Conservation (phyloP, 2,888 invertebrate genomes). For the Nephrocerus scutellatus region DNA sequence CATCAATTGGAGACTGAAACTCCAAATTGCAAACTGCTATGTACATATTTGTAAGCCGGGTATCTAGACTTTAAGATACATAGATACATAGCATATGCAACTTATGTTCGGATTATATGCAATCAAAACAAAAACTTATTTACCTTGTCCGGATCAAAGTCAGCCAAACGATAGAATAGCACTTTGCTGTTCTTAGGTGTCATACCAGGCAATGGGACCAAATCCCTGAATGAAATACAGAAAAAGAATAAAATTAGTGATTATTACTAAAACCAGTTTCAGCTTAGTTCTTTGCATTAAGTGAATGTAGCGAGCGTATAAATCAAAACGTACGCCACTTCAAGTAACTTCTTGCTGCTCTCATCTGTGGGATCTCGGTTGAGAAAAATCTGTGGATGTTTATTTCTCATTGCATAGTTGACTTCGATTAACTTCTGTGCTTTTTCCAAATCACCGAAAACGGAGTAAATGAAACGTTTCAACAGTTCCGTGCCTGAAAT, state of each 20-base stretch:
- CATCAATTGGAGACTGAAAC: too few relatives aligned
- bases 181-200: constrained; percentile 62
- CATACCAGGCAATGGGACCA: constrained; percentile 59
- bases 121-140: constrained; percentile 9
- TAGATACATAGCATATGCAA: too few relatives aligned
- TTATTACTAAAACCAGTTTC: not conserved
- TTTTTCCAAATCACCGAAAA: constrained; percentile 34
- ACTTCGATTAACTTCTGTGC: constrained; percentile 40
- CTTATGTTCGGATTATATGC: too few relatives aligned
- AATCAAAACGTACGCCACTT: constrained; percentile 37
- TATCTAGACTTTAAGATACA: too few relatives aligned
- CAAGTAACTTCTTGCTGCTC: constrained; percentile 35
- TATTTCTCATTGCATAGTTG: constrained; percentile 50
- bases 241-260: constrained; percentile 1
- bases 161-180: constrained; percentile 59
- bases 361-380: constrained; percentile 49
- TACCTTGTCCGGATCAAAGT: constrained; percentile 54
- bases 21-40: too few relatives aligned
- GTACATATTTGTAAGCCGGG: too few relatives aligned
- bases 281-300: not conserved
- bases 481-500: constrained; percentile 33
- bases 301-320: not conserved
- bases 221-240: constrained; percentile 51
- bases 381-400: constrained; percentile 52
- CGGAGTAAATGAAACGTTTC: constrained; percentile 39